Conservation (phyloP, 1,140 invertebrate species). For the Mamestra configurata region DNA sequence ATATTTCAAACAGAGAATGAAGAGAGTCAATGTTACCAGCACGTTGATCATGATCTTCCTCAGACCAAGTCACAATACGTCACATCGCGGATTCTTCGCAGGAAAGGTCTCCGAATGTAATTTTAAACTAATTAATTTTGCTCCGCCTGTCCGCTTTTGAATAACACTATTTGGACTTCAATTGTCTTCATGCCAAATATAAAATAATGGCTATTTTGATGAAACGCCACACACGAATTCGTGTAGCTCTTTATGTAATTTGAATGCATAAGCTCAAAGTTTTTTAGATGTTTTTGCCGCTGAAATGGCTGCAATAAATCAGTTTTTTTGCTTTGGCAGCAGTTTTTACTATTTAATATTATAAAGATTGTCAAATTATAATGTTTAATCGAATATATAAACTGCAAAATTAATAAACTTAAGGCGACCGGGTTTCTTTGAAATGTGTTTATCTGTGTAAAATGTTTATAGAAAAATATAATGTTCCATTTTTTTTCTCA, state of each 20-base stretch:
- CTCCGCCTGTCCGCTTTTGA: constrained; percentile 50
- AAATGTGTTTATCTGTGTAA: too few relatives aligned
- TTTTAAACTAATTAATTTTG: constrained; percentile 74
- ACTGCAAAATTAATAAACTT: background rate
- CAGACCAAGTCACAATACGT: background rate
- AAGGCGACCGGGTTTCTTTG: too few relatives aligned
- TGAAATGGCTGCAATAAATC: constrained; percentile 22
- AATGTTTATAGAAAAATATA: too few relatives aligned
- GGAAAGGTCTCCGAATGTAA: constrained; percentile 40
- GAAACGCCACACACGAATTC: constrained; percentile 35
- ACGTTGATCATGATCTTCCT: background rate
- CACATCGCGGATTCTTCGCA: background rate
- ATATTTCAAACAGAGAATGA: too few relatives aligned
- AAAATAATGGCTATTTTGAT: constrained; percentile 38
- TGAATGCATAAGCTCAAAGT: constrained; percentile 4
- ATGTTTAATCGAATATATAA: constrained; percentile 8
- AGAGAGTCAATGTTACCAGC: constrained; percentile 1
- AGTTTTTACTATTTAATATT: background rate
- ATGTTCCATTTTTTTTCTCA: too few relatives aligned
- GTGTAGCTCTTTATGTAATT: constrained; percentile 3
- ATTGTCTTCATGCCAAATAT: constrained; percentile 51
- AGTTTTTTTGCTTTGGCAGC: constrained; percentile 9
- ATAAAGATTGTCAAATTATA: background rate
- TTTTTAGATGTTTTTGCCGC: constrained; percentile 8
- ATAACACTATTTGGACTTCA: constrained; percentile 60